Base-by-base conservation (phyloP, 1,140 invertebrate genomes). In the Globodera rostochiensis region DNA sequence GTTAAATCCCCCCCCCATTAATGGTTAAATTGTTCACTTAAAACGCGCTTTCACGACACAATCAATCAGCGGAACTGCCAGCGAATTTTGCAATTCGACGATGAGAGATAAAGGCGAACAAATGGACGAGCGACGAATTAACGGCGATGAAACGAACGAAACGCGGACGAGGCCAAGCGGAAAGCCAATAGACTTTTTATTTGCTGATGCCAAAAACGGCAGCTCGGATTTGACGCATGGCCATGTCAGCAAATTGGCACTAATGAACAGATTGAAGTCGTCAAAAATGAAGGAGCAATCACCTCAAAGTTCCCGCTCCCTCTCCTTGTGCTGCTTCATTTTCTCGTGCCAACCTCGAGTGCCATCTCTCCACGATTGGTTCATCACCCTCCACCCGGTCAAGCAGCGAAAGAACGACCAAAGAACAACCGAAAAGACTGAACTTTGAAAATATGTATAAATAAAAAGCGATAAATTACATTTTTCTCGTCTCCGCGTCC, bases 211-310 rank as follows among this genome's bases (percentile, higher is more conserved):
- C 57, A 19, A 19, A 13, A 19, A 64, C 1, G 11, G 6, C 57
- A 11, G 19, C 11, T 53, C 7, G 50, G 50, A 13, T 9, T 7
- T 13, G 19, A 64, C 57, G 15, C 13, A 64, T 15, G 57, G 57
- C 57, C 57, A 64, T 19, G 11, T 11, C 57, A 71, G 11, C 7
- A 71, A 71, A 71, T 21, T 57, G 25, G 50, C 45, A 60, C 71
- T 74, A 80, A 73, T n/a, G 6, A 79, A 6, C 36, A 36, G 36
- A 36, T 79, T 13, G 0, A 74, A 74, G 70, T 7, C 77, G 47
- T 15, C 21, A 79, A 79, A 71, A 76, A 36, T 79, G 73, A 80
- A 57, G 1, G 2, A 47, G 57, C 6, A 53, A 74, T 47, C n/a
- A 74, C 46, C n/a, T 74, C n/a, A 21, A 74, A 15, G 57, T 6